Conservation (phyloP, 1,140 invertebrate species). For the Psix sp. region DNA sequence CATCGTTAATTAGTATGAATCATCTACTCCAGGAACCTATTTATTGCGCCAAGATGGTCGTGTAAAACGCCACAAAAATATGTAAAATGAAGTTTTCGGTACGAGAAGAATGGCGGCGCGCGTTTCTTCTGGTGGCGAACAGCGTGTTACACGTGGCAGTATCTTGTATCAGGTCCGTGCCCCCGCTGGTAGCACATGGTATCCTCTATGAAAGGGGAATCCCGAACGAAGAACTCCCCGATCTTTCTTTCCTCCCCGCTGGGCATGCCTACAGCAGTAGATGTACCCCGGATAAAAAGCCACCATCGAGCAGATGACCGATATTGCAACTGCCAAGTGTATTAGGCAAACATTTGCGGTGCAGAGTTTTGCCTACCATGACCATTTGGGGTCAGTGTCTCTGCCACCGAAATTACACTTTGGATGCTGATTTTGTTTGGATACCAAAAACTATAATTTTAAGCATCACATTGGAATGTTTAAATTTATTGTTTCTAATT, state of each 20-base stretch:
- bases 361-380: too few relatives aligned
- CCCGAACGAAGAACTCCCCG: conserved; percentile 43
- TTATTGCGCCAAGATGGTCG: conserved; percentile 23
- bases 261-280: conserved; percentile 73
- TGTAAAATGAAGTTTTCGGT: conserved; percentile 53
- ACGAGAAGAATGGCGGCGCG: conserved; percentile 64
- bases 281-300: conserved; percentile 74
- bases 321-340: conserved; percentile 34
- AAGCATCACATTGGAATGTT: too few relatives aligned
- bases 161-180: conserved; percentile 75
- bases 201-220: conserved; percentile 63
- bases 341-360: conserved; percentile 47
- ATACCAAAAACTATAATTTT: too few relatives aligned
- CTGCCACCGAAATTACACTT: too few relatives aligned
- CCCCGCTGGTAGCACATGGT: conserved; percentile 72
- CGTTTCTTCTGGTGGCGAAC: conserved; percentile 76
- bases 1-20: conserved; percentile 29
- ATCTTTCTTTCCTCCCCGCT: conserved; percentile 55
- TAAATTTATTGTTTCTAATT: too few relatives aligned
- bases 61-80: conserved; percentile 29
- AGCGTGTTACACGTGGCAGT: conserved; percentile 77
- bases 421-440: too few relatives aligned
- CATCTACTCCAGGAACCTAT: conserved; percentile 26
- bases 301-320: conserved; percentile 69
- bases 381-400: too few relatives aligned